Percentiles rank a stretch among this genome's conserved stretches.
These are phyloP conservation scores for Gymnobelideus leadbeateri DNA, from an alignment of 2,113 vertebrate genomes.

Conservation along the genomic window DNA sequence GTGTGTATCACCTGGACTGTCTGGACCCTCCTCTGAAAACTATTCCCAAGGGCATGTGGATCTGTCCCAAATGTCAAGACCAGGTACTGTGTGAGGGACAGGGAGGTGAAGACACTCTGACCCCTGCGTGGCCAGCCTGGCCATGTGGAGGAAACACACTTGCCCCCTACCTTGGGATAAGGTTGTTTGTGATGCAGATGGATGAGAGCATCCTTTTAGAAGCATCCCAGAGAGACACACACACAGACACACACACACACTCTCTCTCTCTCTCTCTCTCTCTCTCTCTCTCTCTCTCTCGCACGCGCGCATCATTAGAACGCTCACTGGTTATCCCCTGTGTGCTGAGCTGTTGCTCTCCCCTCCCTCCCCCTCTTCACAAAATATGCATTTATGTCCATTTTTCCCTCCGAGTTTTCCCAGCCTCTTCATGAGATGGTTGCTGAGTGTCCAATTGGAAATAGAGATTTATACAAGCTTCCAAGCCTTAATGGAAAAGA, in stretches of 20 bases:
- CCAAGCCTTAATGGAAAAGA: slow-evolving; percentile 20
- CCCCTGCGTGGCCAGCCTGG: neutral
- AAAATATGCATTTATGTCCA: neutral
- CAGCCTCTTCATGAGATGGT: neutral
- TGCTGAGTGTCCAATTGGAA: slow-evolving; percentile 37
- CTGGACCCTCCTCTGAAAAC: slow-evolving; percentile 99
- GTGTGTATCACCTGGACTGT: slow-evolving; percentile 99
- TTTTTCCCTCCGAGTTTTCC: neutral
- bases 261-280: too few species aligned
- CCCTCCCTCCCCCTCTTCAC: neutral
- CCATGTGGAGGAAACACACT: neutral
- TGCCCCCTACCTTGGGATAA: neutral
- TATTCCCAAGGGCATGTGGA: slow-evolving; percentile 99
- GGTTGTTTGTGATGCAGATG: slow-evolving; percentile 1
- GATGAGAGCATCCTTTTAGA: slow-evolving; percentile 9
- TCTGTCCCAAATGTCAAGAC: slow-evolving; percentile 99
- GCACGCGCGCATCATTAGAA: too few species aligned
- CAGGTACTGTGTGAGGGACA: slow-evolving; percentile 88
- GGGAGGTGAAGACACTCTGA: neutral
- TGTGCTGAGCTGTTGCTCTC: neutral
- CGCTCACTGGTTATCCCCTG: neutral
- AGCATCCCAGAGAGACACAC: too few species aligned
- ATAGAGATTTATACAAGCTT: slow-evolving; percentile 47
- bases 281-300: too few species aligned
- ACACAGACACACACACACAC: too few species aligned